Conservation (phyloP, 2,113 vertebrate genomes). For the Harpagus bidentatus region DNA sequence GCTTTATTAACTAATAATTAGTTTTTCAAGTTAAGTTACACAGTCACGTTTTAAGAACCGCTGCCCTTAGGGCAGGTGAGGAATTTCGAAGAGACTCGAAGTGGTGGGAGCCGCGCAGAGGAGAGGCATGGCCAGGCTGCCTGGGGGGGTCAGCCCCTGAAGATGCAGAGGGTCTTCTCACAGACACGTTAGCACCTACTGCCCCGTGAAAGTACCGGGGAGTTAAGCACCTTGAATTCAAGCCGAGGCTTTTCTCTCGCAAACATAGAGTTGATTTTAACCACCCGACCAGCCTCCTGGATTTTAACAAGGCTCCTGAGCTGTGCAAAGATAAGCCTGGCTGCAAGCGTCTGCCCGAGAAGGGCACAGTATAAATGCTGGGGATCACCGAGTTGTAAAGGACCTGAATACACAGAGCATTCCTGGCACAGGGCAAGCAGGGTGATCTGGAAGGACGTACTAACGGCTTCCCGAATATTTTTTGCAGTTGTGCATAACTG, state of each 20-base stretch:
- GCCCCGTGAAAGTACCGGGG: neutral
- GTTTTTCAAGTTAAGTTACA: neutral
- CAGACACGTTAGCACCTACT: accelerated
- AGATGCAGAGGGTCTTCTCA: neutral
- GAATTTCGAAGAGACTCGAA: neutral
- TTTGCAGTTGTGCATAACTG: neutral
- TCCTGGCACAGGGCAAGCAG: neutral
- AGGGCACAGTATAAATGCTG: neutral
- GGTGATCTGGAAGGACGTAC: neutral
- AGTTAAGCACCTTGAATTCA: neutral
- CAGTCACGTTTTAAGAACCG: neutral
- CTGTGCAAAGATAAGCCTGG: neutral
- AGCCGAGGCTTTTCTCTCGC: neutral
- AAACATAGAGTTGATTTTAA: neutral
- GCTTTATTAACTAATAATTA: constrained; percentile 40
- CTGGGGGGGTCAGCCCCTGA: neutral
- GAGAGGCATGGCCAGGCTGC: neutral
- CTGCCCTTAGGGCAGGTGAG: neutral
- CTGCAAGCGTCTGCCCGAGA: neutral
- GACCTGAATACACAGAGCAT: neutral
- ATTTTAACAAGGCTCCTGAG: neutral
- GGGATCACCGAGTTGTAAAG: neutral
- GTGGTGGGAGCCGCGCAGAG: neutral
- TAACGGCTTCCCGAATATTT: neutral
- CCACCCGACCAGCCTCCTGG: accelerated